Percentiles rank a stretch among this genome's conserved stretches.
Conservation (phyloP, 1,140 invertebrate genomes). For the Sminthurides bifidus region DNA sequence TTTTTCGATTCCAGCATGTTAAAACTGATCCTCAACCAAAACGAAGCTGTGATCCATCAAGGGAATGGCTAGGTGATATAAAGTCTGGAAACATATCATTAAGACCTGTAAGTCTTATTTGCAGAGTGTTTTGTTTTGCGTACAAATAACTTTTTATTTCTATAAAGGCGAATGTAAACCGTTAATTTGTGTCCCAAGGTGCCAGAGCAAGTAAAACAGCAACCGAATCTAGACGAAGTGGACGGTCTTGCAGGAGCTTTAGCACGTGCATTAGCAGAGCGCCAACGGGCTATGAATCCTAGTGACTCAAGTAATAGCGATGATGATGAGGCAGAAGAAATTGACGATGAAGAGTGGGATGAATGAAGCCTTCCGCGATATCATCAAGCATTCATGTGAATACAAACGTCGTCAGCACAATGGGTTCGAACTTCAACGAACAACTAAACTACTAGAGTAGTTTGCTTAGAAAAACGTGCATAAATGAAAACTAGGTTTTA, state of each 20-base stretch:
- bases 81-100: constrained; percentile 62
- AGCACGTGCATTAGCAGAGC: constrained; percentile 59
- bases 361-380: no score
- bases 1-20: constrained; percentile 33
- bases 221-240: constrained; percentile 13
- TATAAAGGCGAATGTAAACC: not conserved
- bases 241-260: constrained; percentile 62
- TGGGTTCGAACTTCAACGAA: no score
- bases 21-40: constrained; percentile 25
- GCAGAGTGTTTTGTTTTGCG: not conserved
- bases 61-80: constrained; percentile 65
- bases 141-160: not conserved
- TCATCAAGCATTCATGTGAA: no score
- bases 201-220: constrained; percentile 9
- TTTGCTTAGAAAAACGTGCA: no score
- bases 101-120: constrained; percentile 45
- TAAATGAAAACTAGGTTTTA: no score
- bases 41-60: constrained; percentile 38
- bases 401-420: no score
- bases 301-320: constrained; percentile 43
- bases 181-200: constrained; percentile 6
- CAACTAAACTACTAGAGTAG: no score
- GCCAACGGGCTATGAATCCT: constrained; percentile 53
- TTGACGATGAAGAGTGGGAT: constrained; percentile 58
- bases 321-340: constrained; percentile 41